These are phyloP conservation scores for Heliopora coerulea DNA, from an alignment of 92 coral and sea anemone species.

Conservation along the genomic window DNA sequence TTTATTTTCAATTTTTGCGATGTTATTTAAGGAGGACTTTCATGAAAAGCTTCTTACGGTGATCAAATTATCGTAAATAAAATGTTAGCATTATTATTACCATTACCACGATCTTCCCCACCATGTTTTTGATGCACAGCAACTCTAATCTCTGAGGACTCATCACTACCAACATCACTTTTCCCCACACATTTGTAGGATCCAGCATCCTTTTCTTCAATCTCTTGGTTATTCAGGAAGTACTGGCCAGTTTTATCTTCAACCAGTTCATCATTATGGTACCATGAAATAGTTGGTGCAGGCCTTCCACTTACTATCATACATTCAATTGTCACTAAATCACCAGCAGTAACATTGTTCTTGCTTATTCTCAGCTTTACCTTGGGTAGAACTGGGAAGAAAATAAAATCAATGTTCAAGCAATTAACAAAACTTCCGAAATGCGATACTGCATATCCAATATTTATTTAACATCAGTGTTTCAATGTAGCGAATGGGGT, in stretches of 20 bases:
- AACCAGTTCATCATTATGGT: constrained; percentile 7
- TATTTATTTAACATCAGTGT: no score
- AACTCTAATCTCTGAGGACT: background rate
- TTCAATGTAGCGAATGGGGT: no score
- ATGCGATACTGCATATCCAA: no score
- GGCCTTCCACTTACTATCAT: constrained; percentile 6
- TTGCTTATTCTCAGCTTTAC: constrained; percentile 2
- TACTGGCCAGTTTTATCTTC: background rate
- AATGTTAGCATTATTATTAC: no score
- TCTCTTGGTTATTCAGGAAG: constrained; percentile 6
- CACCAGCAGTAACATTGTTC: constrained; percentile 11
- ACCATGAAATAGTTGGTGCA: constrained; percentile 5
- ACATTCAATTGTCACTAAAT: constrained; percentile 16
- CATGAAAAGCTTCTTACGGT: no score
- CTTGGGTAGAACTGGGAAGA: constrained; percentile 12
- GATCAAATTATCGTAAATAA: no score
- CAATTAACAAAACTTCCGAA: no score
- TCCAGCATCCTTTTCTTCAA: constrained; percentile 23
- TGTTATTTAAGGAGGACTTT: no score
- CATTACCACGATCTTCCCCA: background rate
- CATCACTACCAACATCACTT: constrained; percentile 3
- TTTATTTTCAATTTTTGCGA: no score
- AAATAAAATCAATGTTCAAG: no score
- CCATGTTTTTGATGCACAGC: background rate
- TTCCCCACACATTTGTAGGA: constrained; percentile 11